Base-by-base conservation (phyloP, 2,113 vertebrate species). In the Tricholaema leucomelas region DNA sequence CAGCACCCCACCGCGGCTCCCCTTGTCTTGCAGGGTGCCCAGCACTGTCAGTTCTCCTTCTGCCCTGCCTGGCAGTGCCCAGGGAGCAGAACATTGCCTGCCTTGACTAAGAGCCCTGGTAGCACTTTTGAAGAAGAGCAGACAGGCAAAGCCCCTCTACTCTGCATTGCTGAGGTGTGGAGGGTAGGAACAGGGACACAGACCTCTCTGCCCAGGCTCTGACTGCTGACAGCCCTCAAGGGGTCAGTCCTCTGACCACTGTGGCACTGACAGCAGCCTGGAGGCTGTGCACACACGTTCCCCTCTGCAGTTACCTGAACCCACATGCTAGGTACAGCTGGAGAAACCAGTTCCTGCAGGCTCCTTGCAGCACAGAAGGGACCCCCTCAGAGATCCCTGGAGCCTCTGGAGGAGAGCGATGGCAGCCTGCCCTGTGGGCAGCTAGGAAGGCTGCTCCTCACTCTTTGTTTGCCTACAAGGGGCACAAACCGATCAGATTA, bases 11-110 rank as follows among this genome's bases (percentile, higher is more conserved):
- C 7, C 19, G 70, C 74, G 15, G 9, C 40, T 35, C 33, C 28
- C n/a, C 19, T 42, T 6, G 42, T 61, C 31, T 54, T 50, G 46
- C 27, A 60, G 24, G 4, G 3, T 72, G 50, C 38, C 61, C 72
- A 38, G 59, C 6, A 3, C 35, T 14, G 17, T 2, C 0, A 59
- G 61, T 38, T 74, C 56, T 1, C 1, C 56, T 77, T 64, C 75
- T 71, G 46, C 28, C 19, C 40, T 73, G 58, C 40, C 52, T 56
- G 63, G 50, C 25, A 65, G 19, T 12, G 10, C 14, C 30, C 64
- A 64, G 46, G 4, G 3, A 2, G 0, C 0, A 1, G 33, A 42
- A 9, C 59, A 64, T 12, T 55, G 42, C 36, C 23, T 0, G 0
- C 14, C 44, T 81, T 0, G 0, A 3, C 27, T 50, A 31, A 77